Base-by-base conservation (phyloP, 2,888 invertebrate species). In the Lasioglossum marginatum region DNA sequence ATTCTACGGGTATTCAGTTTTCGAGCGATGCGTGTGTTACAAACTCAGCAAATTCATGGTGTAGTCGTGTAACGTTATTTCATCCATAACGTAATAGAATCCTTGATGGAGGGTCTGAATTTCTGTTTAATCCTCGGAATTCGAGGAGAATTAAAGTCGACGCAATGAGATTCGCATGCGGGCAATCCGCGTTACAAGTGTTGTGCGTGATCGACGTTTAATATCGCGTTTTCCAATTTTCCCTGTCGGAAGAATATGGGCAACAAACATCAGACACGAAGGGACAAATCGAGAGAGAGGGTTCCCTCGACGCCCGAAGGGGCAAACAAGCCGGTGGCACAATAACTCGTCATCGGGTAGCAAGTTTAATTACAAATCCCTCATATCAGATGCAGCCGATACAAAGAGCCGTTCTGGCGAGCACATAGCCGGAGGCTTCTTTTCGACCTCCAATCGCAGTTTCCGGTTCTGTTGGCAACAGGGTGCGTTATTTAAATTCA, bases 401-500 rank as follows among this genome's bases (percentile, higher is more conserved):
- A 86, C 84, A 86, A 86, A 86, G 84, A 74, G 74, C 52, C 48
- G 72, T 34, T 23, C 75, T 48, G 68, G 43, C 52, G 81, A 2
- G 71, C 79, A 89, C 87, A 89, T 85, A 88, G 84, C 88, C 79
- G 27, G 82, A 52, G 87, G 88, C 82, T 74, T 77, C 81, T 68
- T 85, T 60, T 71, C 83, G 80, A 85, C 77, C 87, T 78, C 66
- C 52, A 72, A 83, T 70, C 76, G 63, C 72, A 34, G 80, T 68
- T 83, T 83, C 82, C 87, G 81, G 70, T 60, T 34, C 45, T 27
- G 66, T 19, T 37, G 57, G 57, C 73, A 76, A 40, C 70, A 70
- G 83, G 77, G 76, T 81, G 82, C 78, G 81, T 80, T 82, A 83
- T 89, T 88, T 89, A 88, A 88, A 88, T 89, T 87, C 79, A 81